A percentile compares a stretch with the other conserved stretches of the same genome.
phyloP scores from a whole-genome alignment of 2,888 invertebrate species.

The Acanthacorydalis orientalis region DNA sequence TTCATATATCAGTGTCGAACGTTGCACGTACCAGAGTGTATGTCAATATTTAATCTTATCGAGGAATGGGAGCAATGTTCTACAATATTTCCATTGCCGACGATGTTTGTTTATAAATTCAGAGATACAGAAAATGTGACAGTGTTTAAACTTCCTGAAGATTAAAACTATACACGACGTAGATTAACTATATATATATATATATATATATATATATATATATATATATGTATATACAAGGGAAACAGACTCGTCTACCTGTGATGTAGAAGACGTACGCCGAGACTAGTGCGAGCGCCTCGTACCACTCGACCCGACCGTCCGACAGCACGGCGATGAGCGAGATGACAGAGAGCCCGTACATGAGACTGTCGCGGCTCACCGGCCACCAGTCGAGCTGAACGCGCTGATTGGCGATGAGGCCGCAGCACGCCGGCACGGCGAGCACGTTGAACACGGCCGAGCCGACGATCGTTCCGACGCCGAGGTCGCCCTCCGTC shows the following conservation, averaged over 20 bases:
- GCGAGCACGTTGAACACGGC: constrained; percentile 65
- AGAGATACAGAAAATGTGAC: too few relatives aligned
- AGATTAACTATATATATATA: too few relatives aligned
- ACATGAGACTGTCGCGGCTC: constrained; percentile 55
- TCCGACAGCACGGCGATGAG: constrained; percentile 53
- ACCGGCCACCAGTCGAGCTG: constrained; percentile 64
- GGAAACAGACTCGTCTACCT: constrained; percentile 32
- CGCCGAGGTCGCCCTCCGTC: constrained; percentile 58
- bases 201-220: too few relatives aligned
- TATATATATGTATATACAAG: too few relatives aligned
- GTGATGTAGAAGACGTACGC: constrained; percentile 54
- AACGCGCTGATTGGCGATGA: constrained; percentile 41
- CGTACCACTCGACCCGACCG: constrained; percentile 57
- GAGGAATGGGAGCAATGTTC: neutral
- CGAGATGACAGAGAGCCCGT: constrained; percentile 50
- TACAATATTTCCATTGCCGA: too few relatives aligned
- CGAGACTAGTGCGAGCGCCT: constrained; percentile 50
- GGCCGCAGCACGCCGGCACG: constrained; percentile 58
- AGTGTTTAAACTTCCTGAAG: constrained; percentile 7
- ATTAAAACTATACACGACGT: constrained; percentile 8
- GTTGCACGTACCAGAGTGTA: too few relatives aligned
- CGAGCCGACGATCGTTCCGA: constrained; percentile 61
- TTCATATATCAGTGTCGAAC: too few relatives aligned
- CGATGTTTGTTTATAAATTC: too few relatives aligned
- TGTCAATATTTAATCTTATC: constrained; percentile 1